phyloP scores from a whole-genome alignment of 1,140 invertebrate genomes.

The Holotrichia oblita region DNA sequence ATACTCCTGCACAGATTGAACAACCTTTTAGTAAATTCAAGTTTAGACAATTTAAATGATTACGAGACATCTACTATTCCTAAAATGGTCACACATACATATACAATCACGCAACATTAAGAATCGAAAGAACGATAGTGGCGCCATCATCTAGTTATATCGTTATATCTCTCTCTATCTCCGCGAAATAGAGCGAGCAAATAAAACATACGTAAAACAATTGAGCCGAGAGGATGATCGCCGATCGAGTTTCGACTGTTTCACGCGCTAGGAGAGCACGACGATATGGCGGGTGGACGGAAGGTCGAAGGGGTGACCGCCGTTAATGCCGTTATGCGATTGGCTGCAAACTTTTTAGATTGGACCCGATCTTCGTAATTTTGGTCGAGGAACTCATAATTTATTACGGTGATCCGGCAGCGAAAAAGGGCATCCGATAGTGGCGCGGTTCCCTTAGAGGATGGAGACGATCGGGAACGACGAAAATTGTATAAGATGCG shows the following conservation, averaged over 20 bases:
- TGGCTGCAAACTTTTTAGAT: conserved; percentile 60
- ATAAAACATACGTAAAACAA: conserved; percentile 55
- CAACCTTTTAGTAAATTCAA: too few species aligned
- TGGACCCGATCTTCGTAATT: conserved; percentile 59
- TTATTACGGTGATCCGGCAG: conserved; percentile 51
- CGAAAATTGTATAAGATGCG: too few species aligned
- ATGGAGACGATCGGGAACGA: not conserved
- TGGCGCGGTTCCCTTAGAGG: conserved; percentile 34
- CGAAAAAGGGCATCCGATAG: too few species aligned
- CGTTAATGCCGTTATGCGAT: conserved; percentile 50
- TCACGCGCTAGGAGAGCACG: conserved; percentile 39
- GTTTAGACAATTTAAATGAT: too few species aligned
- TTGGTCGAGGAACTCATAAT: conserved; percentile 59
- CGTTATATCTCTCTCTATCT: not conserved
- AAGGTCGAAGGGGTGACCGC: conserved; percentile 42
- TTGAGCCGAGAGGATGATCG: conserved; percentile 51
- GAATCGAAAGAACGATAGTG: too few species aligned
- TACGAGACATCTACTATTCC: too few species aligned
- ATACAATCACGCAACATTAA: too few species aligned
- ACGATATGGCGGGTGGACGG: not conserved
- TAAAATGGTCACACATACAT: too few species aligned
- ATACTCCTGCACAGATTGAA: too few species aligned
- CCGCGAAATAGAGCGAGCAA: conserved; percentile 46
- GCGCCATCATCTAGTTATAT: too few species aligned
- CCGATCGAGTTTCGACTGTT: conserved; percentile 44